Conservation (phyloP, 1,140 invertebrate genomes). For the Akabosia matsudoensis region DNA sequence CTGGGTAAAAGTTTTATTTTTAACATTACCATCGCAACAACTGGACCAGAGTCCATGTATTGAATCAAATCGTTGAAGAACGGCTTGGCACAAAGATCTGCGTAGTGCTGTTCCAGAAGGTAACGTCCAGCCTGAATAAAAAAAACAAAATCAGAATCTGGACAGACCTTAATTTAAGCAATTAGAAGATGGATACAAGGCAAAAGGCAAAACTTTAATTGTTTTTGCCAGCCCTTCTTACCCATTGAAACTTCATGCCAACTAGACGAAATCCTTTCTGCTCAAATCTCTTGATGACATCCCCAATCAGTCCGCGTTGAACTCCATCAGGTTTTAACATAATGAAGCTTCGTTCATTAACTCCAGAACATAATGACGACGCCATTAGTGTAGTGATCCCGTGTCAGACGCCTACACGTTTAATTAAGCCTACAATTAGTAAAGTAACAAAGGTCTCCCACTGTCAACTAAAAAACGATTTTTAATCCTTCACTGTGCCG, state of each 20-base stretch:
- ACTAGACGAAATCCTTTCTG: slow-evolving; percentile 96
- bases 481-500: too few species aligned
- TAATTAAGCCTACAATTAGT: neutral
- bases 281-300: slow-evolving; percentile 94
- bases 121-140: slow-evolving; percentile 64
- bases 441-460: neutral
- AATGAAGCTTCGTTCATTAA: slow-evolving; percentile 89
- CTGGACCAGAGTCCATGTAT: slow-evolving; percentile 95
- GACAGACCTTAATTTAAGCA: neutral
- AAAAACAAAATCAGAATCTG: neutral
- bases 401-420: neutral
- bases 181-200: neutral
- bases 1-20: neutral
- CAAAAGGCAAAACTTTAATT: neutral
- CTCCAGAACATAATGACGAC: neutral
- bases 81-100: slow-evolving; percentile 76
- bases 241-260: slow-evolving; percentile 85
- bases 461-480: too few species aligned
- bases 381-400: neutral
- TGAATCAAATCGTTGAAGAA: slow-evolving; percentile 92
- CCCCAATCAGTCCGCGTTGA: slow-evolving; percentile 88
- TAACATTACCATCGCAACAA: slow-evolving; percentile 84
- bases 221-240: slow-evolving; percentile 45
- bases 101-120: slow-evolving; percentile 81
- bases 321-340: slow-evolving; percentile 99